Conservation (phyloP, 2,888 invertebrate species). For the Xestia ashworthii region DNA sequence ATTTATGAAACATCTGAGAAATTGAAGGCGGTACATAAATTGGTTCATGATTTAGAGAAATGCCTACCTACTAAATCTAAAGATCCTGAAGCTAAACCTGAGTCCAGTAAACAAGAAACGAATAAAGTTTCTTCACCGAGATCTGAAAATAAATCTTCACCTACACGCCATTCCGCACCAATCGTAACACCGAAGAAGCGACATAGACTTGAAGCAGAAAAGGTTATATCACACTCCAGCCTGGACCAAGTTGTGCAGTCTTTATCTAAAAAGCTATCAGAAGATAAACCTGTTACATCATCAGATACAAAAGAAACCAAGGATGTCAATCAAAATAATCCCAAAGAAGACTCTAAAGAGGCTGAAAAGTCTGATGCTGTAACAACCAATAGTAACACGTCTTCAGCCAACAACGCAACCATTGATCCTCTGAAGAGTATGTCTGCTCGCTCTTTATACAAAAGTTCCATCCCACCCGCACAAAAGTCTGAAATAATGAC, state of each 20-base stretch:
- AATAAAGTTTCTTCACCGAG: constrained; percentile 82
- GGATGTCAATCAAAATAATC: constrained; percentile 80
- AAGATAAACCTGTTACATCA: constrained; percentile 78
- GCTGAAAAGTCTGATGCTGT: constrained; percentile 70
- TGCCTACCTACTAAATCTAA: constrained; percentile 86
- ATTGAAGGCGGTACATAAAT: constrained; percentile 87
- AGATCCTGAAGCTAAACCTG: constrained; percentile 80
- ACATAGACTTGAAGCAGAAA: constrained; percentile 92
- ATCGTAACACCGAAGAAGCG: constrained; percentile 94
- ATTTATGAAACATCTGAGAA: constrained; percentile 89
- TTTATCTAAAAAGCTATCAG: constrained; percentile 86
- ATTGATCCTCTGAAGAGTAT: constrained; percentile 87
- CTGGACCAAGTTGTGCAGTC: constrained; percentile 88
- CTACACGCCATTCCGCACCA: constrained; percentile 83
- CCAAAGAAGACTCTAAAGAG: constrained; percentile 78
- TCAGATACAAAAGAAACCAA: constrained; percentile 76
- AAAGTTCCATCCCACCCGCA: constrained; percentile 86
- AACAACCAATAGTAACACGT: constrained; percentile 62
- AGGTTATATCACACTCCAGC: constrained; percentile 81
- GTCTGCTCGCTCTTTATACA: constrained; percentile 88
- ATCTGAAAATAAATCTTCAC: constrained; percentile 82
- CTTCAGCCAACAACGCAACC: constrained; percentile 67
- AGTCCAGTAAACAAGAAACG: constrained; percentile 78
- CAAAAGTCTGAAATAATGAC: constrained; percentile 91
- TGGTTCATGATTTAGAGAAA: constrained; percentile 87